These are phyloP conservation scores for Nylanderia fulva DNA, from an alignment of 1,140 invertebrate genomes.

Conservation along the genomic window DNA sequence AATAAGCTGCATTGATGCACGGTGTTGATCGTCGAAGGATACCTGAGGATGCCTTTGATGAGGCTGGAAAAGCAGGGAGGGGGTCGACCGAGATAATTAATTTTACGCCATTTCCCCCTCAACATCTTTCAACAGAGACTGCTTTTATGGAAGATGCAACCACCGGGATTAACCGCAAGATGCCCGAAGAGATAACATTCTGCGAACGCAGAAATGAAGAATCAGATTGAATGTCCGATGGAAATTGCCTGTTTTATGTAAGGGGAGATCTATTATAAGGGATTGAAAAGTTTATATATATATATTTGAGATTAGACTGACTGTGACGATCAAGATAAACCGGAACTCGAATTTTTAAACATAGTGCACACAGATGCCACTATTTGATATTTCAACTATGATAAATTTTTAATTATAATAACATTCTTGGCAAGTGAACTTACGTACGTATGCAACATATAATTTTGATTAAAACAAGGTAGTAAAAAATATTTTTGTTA, in stretches of 20 bases:
- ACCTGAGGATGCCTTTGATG: constrained; percentile 19
- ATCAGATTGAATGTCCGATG: not conserved
- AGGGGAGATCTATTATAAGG: not conserved
- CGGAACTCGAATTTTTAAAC: too few relatives aligned
- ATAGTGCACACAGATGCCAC: too few relatives aligned
- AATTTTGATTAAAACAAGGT: too few relatives aligned
- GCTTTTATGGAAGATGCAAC: constrained; percentile 12
- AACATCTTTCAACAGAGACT: not conserved
- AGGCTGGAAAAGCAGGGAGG: too few relatives aligned
- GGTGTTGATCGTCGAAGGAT: not conserved
- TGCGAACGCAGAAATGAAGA: constrained; percentile 30
- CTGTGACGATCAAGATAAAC: too few relatives aligned
- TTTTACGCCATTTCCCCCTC: constrained; percentile 19
- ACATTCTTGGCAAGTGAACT: too few relatives aligned
- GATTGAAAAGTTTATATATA: too few relatives aligned
- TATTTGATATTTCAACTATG: too few relatives aligned
- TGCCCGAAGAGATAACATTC: not conserved
- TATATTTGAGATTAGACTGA: too few relatives aligned
- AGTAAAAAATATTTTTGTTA: too few relatives aligned
- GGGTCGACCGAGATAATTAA: constrained; percentile 31
- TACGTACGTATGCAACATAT: too few relatives aligned
- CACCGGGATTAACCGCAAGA: constrained; percentile 39
- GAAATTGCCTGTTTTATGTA: not conserved
- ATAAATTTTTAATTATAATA: too few relatives aligned
- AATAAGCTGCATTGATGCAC: constrained; percentile 24